Conservation (phyloP, 2,888 invertebrate genomes). For the Cataglyphis rosenhaueri region DNA sequence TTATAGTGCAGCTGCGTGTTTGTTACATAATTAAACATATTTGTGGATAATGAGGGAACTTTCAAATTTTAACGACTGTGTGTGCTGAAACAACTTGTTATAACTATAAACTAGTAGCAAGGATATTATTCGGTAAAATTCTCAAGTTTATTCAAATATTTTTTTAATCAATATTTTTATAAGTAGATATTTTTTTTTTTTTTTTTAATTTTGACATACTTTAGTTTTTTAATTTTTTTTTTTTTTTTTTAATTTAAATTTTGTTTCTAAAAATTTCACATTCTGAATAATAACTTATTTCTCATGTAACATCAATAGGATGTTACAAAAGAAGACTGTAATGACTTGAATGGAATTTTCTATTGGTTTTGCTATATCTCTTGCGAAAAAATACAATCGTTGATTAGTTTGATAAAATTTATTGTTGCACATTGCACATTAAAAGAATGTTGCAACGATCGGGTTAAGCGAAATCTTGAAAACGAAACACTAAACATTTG, state of each 20-base stretch:
- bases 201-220: background rate
- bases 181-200: background rate
- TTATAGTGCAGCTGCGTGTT: slow-evolving; percentile 26
- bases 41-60: slow-evolving; percentile 36
- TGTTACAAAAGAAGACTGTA: background rate
- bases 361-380: background rate
- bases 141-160: background rate
- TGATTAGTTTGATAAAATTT: slow-evolving; percentile 24
- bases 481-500: slow-evolving; percentile 39
- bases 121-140: background rate
- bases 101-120: background rate
- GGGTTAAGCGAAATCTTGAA: slow-evolving; percentile 15
- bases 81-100: background rate
- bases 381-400: slow-evolving; percentile 5
- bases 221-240: background rate
- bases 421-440: background rate
- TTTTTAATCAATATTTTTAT: background rate
- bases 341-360: background rate
- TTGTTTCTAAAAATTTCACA: background rate
- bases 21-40: slow-evolving; percentile 45
- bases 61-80: slow-evolving; percentile 43
- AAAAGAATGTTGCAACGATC: slow-evolving; percentile 12
- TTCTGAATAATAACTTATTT: background rate
- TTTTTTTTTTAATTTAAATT: background rate
- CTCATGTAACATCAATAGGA: background rate